Evolutionary conservation across 2,888 invertebrate genomes (phyloP), one percentile per base, ranked within the genome.

Genomic region (Crematogaster levior): DNA sequence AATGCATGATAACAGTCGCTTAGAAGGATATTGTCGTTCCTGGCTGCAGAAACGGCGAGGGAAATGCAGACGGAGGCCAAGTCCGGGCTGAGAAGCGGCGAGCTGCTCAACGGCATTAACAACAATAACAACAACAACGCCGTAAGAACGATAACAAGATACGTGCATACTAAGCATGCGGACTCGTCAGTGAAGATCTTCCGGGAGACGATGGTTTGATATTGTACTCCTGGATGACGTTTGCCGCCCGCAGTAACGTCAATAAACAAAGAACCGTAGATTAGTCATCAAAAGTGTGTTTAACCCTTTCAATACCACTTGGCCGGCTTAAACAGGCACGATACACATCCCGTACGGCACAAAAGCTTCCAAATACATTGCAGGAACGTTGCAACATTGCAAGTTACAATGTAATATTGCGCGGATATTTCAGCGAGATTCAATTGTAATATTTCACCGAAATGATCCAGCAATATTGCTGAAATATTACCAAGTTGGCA

Each of bases 131-230:
- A 91, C 90, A 91, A 91, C 87, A 93, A 92, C 83, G 92, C 93
- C 84, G 88, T 92, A 65, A 93, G 93, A 3, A 94, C 94, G 80
- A 93, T 94, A 85, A 94, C 94, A 43, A 93, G 94, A 73, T 95
- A 95, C 89, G 94, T 95, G 84, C 94, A 95, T 87, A 93, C 95
- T 80, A 94, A 93, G 86, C 94, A 95, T 85, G 93, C 94, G 40
- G 94, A 94, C 81, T 93, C 94, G 34, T 92, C 94, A 80, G 94
- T 94, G 65, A 94, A 94, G 88, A 94, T 95, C 77, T 95, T 95
- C 83, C 94, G 95, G 21, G 95, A 95, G 85, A 95, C 95, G 56
- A 94, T 95, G 51, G 95, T 95, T 84, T 95, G 92, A 93, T 91
- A 73, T 34, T 53, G 72, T 53, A 60, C 10, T 37, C 30, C n/a